Evolutionary conservation across 2,113 vertebrate genomes (phyloP), one percentile per base, ranked within the genome.

Genomic region (Peromyscus polionotus): DNA sequence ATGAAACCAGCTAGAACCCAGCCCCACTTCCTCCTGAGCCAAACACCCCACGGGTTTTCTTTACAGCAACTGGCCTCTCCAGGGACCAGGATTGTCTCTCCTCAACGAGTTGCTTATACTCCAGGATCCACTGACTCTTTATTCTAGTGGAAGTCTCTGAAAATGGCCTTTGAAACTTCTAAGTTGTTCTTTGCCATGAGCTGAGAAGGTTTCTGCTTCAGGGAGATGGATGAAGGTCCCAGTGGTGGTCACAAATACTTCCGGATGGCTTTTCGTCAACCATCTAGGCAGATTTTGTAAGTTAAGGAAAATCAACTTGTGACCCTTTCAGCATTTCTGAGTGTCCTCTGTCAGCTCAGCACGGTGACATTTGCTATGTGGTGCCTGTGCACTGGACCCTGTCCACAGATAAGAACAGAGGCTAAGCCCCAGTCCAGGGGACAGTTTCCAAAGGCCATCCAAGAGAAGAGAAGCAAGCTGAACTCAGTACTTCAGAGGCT

Each of bases 111-210:
- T 39, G 33, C 39, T 88, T 51, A 33, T 3, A 8, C 10, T 4
- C 36, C n/a, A 42, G 59, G 59, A 48, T 91, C 80, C 26, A 65
- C 72, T 39, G 89, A 48, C 14, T 91, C 90, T 75, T 94, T 22
- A 5, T n/a, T 81, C 31, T 59, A 26, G 54, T 36, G 48, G 54
- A 86, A 45, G 22, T 77, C n/a, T 68, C 22, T 67, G 20, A 70
- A 95, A 77, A 79, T 1, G 14, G 42, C 57, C 79, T 92, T 65
- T 88, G 75, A 95, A 93, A 86, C 51, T 57, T 63, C 24, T 63
- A 95, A 73, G 61, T 36, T 68, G 5, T 75, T 86, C 39, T 63
- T 48, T 20, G 79, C 86, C 79, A 2, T 13, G 22, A 75, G 77
- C 54, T 84, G 68, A 84, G 63, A 73, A 79, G 68, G 59, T 39